A percentile compares a stretch with the other conserved stretches of the same genome.
Evolutionary conservation across 2,797 vertebrate genomes (phyloP).

Genomic region (Neostethus bicornis): DNA sequence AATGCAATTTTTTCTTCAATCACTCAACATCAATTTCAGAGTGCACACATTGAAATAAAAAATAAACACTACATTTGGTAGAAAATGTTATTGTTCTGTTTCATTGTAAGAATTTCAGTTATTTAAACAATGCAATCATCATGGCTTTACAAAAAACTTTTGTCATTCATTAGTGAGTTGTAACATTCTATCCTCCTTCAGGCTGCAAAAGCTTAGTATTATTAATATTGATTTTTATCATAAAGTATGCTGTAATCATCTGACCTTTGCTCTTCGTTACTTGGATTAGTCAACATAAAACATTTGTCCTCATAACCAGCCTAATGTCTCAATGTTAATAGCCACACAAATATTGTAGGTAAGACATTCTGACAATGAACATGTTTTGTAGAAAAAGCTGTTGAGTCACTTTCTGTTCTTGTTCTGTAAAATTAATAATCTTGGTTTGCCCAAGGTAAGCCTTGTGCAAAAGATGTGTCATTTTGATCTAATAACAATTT

Average conservation of each 20-base stretch:
- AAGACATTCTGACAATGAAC: slow-evolving; percentile 17
- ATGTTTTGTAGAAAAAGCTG: neutral
- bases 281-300: slow-evolving; percentile 8
- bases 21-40: too few relatives aligned
- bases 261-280: slow-evolving; percentile 37
- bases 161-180: slow-evolving; percentile 7
- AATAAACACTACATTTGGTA: slow-evolving; percentile 11
- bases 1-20: too few relatives aligned
- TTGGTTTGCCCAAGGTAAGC: neutral
- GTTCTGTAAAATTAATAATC: neutral
- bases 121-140: neutral
- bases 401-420: neutral
- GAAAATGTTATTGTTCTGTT: slow-evolving; percentile 2
- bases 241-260: slow-evolving; percentile 6
- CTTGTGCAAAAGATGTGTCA: too few relatives aligned
- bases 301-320: slow-evolving; percentile 40
- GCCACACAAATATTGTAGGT: slow-evolving; percentile 12
- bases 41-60: too few relatives aligned
- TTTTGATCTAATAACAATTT: too few relatives aligned
- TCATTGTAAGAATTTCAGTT: slow-evolving; percentile 12
- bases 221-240: slow-evolving; percentile 37
- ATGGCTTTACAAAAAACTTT: slow-evolving; percentile 6
- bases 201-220: slow-evolving; percentile 15
- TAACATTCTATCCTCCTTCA: slow-evolving; percentile 14
- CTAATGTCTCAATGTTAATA: slow-evolving; percentile 17